Evolutionary conservation across 2,888 invertebrate genomes (phyloP).

Genomic region (Caenorhabditis sulstoni): DNA sequence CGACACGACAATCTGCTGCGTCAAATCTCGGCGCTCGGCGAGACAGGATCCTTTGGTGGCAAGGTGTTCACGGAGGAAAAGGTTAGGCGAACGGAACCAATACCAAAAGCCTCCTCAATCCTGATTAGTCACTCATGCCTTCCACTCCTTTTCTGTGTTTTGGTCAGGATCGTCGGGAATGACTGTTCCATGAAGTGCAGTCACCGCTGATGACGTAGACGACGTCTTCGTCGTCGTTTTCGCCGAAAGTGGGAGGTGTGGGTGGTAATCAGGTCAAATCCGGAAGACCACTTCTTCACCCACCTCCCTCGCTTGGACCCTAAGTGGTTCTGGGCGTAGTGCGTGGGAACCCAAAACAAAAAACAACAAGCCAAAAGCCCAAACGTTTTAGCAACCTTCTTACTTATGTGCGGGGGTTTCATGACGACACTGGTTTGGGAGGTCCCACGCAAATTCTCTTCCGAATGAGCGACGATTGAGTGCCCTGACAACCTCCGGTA

Average conservation of each 20-base stretch:
- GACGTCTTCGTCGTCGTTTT: background rate
- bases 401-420: background rate
- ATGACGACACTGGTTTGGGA: constrained; percentile 25
- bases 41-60: constrained; percentile 70
- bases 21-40: constrained; percentile 42
- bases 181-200: constrained; percentile 17
- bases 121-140: constrained; percentile 2
- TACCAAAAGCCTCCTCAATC: background rate
- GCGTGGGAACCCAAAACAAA: constrained; percentile 32
- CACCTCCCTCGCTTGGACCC: background rate
- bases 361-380: background rate
- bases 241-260: constrained; percentile 18
- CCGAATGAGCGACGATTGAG: constrained; percentile 36
- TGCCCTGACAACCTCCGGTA: background rate
- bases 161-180: constrained; percentile 19
- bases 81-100: constrained; percentile 39
- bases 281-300: constrained; percentile 8
- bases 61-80: constrained; percentile 55
- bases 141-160: constrained; percentile 39
- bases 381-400: constrained; percentile 19
- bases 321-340: background rate
- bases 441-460: constrained; percentile 49
- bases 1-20: constrained; percentile 45
- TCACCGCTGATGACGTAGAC: constrained; percentile 16
- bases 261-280: constrained; percentile 44